phyloP scores from a whole-genome alignment of 2,888 invertebrate species.

The Eupithecia abbreviata region DNA sequence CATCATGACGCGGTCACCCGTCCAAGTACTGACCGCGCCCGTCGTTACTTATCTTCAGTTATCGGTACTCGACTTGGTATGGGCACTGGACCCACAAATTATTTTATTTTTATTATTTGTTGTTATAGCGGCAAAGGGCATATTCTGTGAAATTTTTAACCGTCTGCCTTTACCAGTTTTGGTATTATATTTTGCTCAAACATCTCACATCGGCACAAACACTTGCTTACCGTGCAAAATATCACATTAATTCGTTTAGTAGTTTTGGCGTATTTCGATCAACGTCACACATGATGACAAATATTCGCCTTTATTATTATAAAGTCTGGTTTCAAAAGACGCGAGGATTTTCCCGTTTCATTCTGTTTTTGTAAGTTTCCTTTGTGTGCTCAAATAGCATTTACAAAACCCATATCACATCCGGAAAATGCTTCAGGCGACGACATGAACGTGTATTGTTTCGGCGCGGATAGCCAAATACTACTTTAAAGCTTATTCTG shows the following conservation, averaged over 20 bases:
- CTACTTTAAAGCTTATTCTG: neutral
- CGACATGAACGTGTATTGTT: neutral
- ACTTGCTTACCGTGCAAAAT: neutral
- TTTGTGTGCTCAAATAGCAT: neutral
- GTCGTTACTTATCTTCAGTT: too few relatives aligned
- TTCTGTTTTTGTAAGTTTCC: neutral
- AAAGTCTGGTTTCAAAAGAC: neutral
- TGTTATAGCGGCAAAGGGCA: too few relatives aligned
- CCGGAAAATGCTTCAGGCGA: neutral
- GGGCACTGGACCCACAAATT: too few relatives aligned
- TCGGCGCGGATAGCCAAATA: neutral
- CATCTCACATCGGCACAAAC: neutral
- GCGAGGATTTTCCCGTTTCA: neutral
- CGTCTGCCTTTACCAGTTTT: neutral
- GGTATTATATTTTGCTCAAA: neutral
- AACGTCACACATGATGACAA: neutral
- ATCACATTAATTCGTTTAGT: neutral
- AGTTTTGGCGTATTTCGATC: neutral
- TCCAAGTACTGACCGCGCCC: too few relatives aligned
- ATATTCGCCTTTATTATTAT: neutral
- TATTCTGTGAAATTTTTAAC: too few relatives aligned
- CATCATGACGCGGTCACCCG: too few relatives aligned
- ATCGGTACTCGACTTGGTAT: too few relatives aligned
- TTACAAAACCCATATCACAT: neutral
- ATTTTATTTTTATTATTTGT: too few relatives aligned